Evolutionary conservation across 2,113 vertebrate species (phyloP).

Genomic region (Apus apus): DNA sequence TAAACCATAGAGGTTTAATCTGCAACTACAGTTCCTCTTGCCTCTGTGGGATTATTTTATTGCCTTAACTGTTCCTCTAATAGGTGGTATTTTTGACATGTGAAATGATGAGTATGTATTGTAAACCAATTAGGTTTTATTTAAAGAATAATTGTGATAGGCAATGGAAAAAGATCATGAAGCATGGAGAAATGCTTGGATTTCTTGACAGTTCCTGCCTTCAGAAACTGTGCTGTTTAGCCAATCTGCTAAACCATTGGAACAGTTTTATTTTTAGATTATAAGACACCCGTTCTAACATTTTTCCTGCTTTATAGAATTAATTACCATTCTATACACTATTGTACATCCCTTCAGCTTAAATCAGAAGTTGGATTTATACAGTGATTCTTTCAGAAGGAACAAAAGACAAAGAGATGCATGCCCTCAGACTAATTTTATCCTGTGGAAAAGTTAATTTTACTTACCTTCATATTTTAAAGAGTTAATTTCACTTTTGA

Average conservation of each 20-base stretch:
- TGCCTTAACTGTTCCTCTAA: neutral
- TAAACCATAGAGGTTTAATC: conserved; percentile 27
- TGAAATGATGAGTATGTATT: conserved; percentile 19
- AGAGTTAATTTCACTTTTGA: conserved; percentile 63
- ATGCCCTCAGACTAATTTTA: neutral
- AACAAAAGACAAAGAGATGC: neutral
- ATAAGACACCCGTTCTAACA: neutral
- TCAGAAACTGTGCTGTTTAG: conserved; percentile 31
- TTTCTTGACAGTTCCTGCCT: conserved; percentile 21
- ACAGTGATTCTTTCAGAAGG: neutral
- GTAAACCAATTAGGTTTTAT: conserved; percentile 60
- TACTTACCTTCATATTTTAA: conserved; percentile 25
- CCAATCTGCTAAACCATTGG: conserved; percentile 27
- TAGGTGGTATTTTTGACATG: neutral
- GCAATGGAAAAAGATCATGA: conserved; percentile 41
- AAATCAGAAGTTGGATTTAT: conserved; percentile 17
- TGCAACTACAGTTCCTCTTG: neutral
- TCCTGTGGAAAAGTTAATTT: conserved; percentile 12
- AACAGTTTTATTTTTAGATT: conserved; percentile 53
- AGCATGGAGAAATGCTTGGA: conserved; percentile 16
- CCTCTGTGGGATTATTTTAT: conserved; percentile 44
- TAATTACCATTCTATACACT: neutral
- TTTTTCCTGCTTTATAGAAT: neutral
- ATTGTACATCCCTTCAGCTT: neutral
- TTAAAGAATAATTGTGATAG: conserved; percentile 9